Conservation (phyloP, 2,888 invertebrate species). For the Eupithecia dodoneata region DNA sequence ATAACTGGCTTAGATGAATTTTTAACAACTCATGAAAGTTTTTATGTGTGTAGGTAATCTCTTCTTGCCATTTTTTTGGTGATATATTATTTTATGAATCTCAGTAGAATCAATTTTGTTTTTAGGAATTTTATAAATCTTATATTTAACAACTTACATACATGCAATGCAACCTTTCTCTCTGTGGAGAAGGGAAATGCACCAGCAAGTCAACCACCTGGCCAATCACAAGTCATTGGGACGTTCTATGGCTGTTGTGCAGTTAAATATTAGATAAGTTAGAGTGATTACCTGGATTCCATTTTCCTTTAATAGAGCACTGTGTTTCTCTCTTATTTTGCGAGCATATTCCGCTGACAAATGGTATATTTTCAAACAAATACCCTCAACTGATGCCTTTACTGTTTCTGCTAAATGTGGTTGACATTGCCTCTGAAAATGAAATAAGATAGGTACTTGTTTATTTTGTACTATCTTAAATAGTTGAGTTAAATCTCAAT, state of each 20-base stretch:
- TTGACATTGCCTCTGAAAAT: conserved; percentile 92
- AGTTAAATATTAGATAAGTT: neutral
- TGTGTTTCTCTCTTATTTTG: conserved; percentile 94
- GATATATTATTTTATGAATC: too few species aligned
- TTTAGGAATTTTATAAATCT: too few species aligned
- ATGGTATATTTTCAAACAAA: conserved; percentile 96
- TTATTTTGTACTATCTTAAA: neutral
- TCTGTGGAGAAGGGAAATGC: too few species aligned
- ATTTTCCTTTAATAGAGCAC: conserved; percentile 93
- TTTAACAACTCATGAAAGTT: too few species aligned
- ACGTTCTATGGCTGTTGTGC: neutral
- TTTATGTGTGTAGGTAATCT: too few species aligned
- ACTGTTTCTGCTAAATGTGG: conserved; percentile 98
- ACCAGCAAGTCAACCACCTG: neutral
- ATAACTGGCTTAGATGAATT: too few species aligned
- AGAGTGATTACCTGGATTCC: conserved; percentile 85
- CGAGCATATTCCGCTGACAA: conserved; percentile 95
- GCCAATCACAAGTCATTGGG: neutral
- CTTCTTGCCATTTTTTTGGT: too few species aligned
- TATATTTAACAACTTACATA: too few species aligned
- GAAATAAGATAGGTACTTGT: conserved; percentile 14
- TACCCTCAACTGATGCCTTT: conserved; percentile 96
- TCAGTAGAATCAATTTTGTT: too few species aligned
- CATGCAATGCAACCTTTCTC: too few species aligned
- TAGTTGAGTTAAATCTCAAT: neutral